These are phyloP conservation scores for Heliconius himera DNA, from an alignment of 1,140 invertebrate species.

Conservation along the genomic window DNA sequence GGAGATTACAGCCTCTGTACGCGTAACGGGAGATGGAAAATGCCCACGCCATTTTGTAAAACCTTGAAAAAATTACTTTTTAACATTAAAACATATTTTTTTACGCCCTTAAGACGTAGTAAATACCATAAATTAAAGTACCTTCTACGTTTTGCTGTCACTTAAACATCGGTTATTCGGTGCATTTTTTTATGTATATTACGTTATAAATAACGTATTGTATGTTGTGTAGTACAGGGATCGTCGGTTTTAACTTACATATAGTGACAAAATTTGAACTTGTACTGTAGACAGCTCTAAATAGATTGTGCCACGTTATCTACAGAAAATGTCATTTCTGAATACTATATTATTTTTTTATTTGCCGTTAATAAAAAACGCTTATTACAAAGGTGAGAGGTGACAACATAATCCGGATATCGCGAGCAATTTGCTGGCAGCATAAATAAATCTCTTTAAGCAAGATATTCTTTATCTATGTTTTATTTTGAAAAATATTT, in stretches of 20 bases:
- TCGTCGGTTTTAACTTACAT: too few relatives aligned
- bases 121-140: background rate
- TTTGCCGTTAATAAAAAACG: background rate
- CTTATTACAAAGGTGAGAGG: background rate
- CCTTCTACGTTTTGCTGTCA: too few relatives aligned
- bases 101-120: background rate
- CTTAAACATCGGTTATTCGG: too few relatives aligned
- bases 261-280: background rate
- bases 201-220: background rate
- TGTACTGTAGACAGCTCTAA: background rate
- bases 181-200: too few relatives aligned
- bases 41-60: conserved; percentile 17
- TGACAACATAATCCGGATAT: conserved; percentile 4
- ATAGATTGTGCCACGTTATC: background rate
- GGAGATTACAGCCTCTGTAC: conserved; percentile 14
- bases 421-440: conserved; percentile 1
- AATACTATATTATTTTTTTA: background rate
- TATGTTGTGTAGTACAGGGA: too few relatives aligned
- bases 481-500: background rate
- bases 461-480: background rate
- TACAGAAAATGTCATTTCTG: too few relatives aligned
- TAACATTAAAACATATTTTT: background rate
- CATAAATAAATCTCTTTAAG: background rate
- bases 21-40: conserved; percentile 12
- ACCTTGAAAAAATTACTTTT: conserved; percentile 7